Conservation (phyloP, 1,140 invertebrate genomes). For the Ephestia elutella region DNA sequence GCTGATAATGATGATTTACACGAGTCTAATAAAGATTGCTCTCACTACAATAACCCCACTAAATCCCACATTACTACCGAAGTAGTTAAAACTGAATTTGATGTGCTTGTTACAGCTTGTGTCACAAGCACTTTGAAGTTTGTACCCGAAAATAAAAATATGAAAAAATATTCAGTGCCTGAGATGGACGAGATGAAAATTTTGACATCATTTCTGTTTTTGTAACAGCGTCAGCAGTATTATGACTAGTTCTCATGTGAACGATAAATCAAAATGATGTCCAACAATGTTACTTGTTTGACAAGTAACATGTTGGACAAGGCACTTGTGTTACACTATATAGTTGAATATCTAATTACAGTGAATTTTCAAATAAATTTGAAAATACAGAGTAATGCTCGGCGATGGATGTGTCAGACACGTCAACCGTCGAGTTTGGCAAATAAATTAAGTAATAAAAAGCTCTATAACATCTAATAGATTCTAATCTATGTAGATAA, state of each 20-base stretch:
- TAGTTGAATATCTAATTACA: constrained; percentile 8
- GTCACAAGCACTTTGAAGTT: no score
- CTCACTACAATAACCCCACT: no score
- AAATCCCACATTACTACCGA: no score
- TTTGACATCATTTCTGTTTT: not conserved
- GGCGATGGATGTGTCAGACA: not conserved
- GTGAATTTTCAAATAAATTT: not conserved
- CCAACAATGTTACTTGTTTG: constrained; percentile 1
- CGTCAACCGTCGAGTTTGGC: not conserved
- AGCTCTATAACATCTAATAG: not conserved
- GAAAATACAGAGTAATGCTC: not conserved
- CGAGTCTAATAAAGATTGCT: not conserved
- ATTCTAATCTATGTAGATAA: not conserved
- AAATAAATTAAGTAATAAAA: not conserved
- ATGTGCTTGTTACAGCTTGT: no score
- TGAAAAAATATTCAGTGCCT: no score
- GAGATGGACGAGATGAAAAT: no score
- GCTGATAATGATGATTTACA: not conserved
- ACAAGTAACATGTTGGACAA: constrained; percentile 6
- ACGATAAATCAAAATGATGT: not conserved
- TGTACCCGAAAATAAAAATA: no score
- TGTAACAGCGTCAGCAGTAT: not conserved
- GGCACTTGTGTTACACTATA: constrained; percentile 6
- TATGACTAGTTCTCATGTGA: not conserved
- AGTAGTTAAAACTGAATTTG: no score